phyloP scores from a whole-genome alignment of 2,888 invertebrate genomes.

The Philopedon plagiatum region DNA sequence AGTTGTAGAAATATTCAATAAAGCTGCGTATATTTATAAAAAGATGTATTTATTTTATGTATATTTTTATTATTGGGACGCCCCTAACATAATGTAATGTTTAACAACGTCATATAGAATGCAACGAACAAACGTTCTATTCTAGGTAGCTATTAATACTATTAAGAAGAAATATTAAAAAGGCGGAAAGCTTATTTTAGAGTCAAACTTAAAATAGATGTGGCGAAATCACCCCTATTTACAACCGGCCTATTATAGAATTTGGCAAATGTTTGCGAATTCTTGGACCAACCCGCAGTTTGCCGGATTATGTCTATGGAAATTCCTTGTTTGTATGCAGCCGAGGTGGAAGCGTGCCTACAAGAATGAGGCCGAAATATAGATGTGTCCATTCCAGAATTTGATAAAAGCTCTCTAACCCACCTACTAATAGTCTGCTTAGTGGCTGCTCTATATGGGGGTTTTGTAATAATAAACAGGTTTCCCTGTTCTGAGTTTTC shows the following conservation, averaged over 20 bases:
- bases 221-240: not conserved
- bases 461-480: conserved; percentile 51
- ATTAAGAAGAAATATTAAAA: too few species aligned
- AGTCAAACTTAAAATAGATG: not conserved
- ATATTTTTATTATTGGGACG: too few species aligned
- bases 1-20: too few species aligned
- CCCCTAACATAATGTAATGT: too few species aligned
- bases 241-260: conserved; percentile 51
- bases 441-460: conserved; percentile 47
- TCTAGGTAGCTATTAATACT: too few species aligned
- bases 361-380: conserved; percentile 53
- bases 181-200: too few species aligned
- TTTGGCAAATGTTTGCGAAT: conserved; percentile 49
- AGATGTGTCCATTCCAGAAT: conserved; percentile 52
- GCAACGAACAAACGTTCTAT: too few species aligned
- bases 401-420: conserved; percentile 49
- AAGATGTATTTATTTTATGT: too few species aligned
- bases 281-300: conserved; percentile 53
- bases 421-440: conserved; percentile 53
- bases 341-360: conserved; percentile 55
- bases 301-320: conserved; percentile 49
- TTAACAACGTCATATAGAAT: too few species aligned
- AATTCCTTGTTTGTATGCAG: conserved; percentile 50
- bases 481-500: not conserved
- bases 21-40: too few species aligned